Conservation (phyloP, 2,888 invertebrate species). For the Cremastobaeus sp. region DNA sequence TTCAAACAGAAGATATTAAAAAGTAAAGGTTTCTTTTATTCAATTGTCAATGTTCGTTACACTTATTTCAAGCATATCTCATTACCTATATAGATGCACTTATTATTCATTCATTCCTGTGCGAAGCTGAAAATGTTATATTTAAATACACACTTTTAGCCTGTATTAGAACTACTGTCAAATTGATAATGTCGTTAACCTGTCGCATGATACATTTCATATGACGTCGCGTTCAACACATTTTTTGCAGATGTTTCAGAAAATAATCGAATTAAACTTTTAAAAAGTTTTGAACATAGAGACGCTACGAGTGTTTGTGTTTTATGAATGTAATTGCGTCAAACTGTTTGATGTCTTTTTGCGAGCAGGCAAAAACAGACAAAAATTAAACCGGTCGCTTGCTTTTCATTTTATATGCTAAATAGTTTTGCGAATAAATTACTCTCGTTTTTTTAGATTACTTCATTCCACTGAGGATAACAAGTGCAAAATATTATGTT, state of each 20-base stretch:
- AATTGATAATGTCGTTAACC: slow-evolving; percentile 32
- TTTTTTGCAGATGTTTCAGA: slow-evolving; percentile 36
- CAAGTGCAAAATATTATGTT: too few species aligned
- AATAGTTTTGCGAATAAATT: too few species aligned
- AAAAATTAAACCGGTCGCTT: slow-evolving; percentile 5
- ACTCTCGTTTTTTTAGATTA: too few species aligned
- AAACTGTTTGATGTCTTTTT: slow-evolving; percentile 23
- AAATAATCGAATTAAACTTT: slow-evolving; percentile 44
- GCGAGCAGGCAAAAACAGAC: background rate
- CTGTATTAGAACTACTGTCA: slow-evolving; percentile 16
- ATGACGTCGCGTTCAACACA: slow-evolving; percentile 3
- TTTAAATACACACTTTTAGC: slow-evolving; percentile 27
- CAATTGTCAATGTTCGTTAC: too few species aligned
- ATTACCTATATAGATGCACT: background rate
- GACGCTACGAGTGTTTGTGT: background rate
- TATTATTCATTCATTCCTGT: background rate
- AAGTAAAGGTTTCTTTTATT: too few species aligned
- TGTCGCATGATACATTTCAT: slow-evolving; percentile 22
- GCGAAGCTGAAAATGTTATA: slow-evolving; percentile 22
- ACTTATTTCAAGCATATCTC: slow-evolving; percentile 2
- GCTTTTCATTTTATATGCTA: background rate
- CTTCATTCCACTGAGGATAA: too few species aligned
- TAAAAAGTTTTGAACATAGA: slow-evolving; percentile 2
- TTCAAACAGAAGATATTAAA: too few species aligned
- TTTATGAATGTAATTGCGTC: slow-evolving; percentile 25